Evolutionary conservation across 2,888 invertebrate genomes (phyloP).

Genomic region (Aphodius granarius): DNA sequence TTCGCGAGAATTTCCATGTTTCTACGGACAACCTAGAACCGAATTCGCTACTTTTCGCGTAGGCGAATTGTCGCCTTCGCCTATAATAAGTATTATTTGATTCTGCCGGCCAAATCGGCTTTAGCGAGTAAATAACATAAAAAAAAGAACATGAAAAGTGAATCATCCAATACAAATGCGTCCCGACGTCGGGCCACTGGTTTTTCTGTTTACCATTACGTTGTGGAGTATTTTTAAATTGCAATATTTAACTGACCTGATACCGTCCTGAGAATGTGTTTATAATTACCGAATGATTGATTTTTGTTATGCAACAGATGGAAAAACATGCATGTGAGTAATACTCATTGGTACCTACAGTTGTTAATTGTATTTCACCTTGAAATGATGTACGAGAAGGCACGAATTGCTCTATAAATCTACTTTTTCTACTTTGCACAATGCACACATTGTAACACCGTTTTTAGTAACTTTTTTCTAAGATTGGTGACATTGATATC

Average conservation of each 20-base stretch:
- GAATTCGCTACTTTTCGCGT: not conserved
- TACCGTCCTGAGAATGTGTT: not conserved
- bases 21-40: not conserved
- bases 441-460: not conserved
- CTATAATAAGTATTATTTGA: not conserved
- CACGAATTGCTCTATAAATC: not conserved
- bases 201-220: not conserved
- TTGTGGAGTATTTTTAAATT: not conserved
- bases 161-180: not conserved
- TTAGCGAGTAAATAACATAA: not conserved
- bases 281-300: not conserved
- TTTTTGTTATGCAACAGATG: not conserved
- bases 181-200: not conserved
- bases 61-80: not conserved
- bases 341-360: not conserved
- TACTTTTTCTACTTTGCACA: not conserved
- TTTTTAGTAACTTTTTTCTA: not conserved
- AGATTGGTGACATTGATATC: no score
- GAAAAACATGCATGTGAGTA: not conserved
- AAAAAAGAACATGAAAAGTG: not conserved
- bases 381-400: not conserved
- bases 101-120: not conserved
- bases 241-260: not conserved
- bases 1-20: not conserved
- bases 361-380: not conserved